Evolutionary conservation across 2,797 vertebrate genomes (phyloP), one percentile per base, ranked within the genome.

Genomic region (Oreochromis mossambicus): DNA sequence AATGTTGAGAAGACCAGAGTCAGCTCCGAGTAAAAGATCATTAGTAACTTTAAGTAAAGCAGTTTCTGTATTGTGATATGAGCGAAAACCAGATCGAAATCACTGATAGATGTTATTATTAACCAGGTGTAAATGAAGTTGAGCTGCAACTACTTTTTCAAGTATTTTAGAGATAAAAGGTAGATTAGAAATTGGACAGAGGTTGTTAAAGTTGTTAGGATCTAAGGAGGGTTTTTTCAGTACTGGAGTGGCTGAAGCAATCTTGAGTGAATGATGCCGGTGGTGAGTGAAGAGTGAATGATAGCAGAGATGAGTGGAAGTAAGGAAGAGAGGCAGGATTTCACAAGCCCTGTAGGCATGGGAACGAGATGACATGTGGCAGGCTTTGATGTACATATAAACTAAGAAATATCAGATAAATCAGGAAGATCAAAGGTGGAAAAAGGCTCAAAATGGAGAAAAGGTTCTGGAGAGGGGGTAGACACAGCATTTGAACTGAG

Each of bases 81-180:
- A 51, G 19, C 11, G 3, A 54, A 54, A 54, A 54, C 51, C 2
- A 54, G 51, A 54, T 24, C 1, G 11, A 54, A 54, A 54, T 54
- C n/a, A 24, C 1, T 13, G 6, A 0, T 52, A 24, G 10, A 11
- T 52, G 3, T 24, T 54, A 54, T 24, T 54, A 2, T 54, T 24
- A 54, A 54, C 51, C 51, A 24, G 51, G 11, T 7, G n/a, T 0
- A 24, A 0, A 13, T 54, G 11, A 54, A 54, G 51, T 54, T 54
- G 6, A 54, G 21, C 21, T 54, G 21, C 51, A 54, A 54, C 51
- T 6, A 54, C n/a, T 13, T 54, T 54, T 54, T 54, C 11, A 7
- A 54, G 52, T 54, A 54, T 54, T 24, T 54, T 54, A 54, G 52
- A 13, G 0, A 54, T 54, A 21, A 24, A 54, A 0, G 52, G 21